Percentiles rank a stretch among this genome's conserved stretches.
These are phyloP conservation scores for Harpagoxenus sublaevis DNA, from an alignment of 2,888 invertebrate species.

Conservation along the genomic window DNA sequence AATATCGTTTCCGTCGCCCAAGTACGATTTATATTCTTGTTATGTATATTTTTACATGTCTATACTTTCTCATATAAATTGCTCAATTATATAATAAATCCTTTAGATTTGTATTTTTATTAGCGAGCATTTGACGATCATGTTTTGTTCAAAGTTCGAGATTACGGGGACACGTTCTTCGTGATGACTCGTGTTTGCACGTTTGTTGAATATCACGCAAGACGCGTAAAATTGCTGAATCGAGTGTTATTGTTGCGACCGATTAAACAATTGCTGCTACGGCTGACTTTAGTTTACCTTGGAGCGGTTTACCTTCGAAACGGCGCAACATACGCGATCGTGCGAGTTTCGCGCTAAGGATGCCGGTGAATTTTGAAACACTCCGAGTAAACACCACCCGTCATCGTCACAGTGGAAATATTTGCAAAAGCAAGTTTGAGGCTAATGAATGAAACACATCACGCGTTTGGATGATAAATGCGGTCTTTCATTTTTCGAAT, in stretches of 20 bases:
- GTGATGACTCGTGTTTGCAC: not conserved
- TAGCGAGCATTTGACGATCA: not conserved
- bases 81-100: not conserved
- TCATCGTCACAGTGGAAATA: constrained; percentile 21
- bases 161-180: not conserved
- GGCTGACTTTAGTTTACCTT: constrained; percentile 72
- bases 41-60: not conserved
- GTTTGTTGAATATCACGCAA: constrained; percentile 24
- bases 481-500: constrained; percentile 29
- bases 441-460: constrained; percentile 25
- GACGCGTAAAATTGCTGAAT: constrained; percentile 71
- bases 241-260: constrained; percentile 74
- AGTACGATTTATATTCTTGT: not conserved
- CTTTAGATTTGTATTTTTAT: not conserved
- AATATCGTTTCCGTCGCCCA: not conserved
- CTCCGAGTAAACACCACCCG: constrained; percentile 32
- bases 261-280: constrained; percentile 75
- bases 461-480: constrained; percentile 31
- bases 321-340: constrained; percentile 54
- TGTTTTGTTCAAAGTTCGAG: not conserved
- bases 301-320: constrained; percentile 74
- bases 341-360: constrained; percentile 40
- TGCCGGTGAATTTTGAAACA: constrained; percentile 39
- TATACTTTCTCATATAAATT: not conserved
- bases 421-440: constrained; percentile 30